Base-by-base conservation (phyloP, 2,888 invertebrate genomes). In the Hemaris fuciformis region DNA sequence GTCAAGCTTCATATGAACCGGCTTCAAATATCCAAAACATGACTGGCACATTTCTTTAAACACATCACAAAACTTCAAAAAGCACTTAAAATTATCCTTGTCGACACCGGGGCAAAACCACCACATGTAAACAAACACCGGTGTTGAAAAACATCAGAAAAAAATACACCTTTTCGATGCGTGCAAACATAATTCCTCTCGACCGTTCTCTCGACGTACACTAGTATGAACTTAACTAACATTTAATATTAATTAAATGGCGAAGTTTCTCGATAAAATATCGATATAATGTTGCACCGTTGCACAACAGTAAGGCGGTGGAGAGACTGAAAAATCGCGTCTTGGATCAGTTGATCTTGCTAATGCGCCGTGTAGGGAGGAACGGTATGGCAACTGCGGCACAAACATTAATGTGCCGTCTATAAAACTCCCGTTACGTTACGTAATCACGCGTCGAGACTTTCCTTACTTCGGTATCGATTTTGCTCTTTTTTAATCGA, bases 171-270 rank as follows among this genome's bases (percentile, higher is more conserved):
- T 81, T 87, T 75, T 57, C 83, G 65, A 46, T 68, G 69, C 64
- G 76, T 78, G 61, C 80, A 70, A 62, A 76, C 73, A 70, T 77
- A 81, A 53, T 72, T 79, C 64, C 84, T 79, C 66, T 87, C 88
- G 58, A 86, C 75, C 13, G 84, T 81, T 62, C 81, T 78, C 70
- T 83, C 82, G 64, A 81, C 79, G 71, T 85, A 89, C 46, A 90
- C 80, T 53, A 85, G 67, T 60, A 75, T 75, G 58, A 85, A 70
- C 73, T 83, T 90, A 73, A 81, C 77, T 77, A 83, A 84, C 90
- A 91, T 88, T 84, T 82, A 81, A 81, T 65, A 18, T 61, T 27
- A 65, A 65, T 75, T 71, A 79, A 82, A 74, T 67, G 68, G 70
- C 69, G 66, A 74, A 75, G 60, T 59, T 43, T 57, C 22, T 38